A percentile compares a stretch with the other conserved stretches of the same genome.
phyloP scores from a whole-genome alignment of 1,140 invertebrate species.

The Arion vulgaris region DNA sequence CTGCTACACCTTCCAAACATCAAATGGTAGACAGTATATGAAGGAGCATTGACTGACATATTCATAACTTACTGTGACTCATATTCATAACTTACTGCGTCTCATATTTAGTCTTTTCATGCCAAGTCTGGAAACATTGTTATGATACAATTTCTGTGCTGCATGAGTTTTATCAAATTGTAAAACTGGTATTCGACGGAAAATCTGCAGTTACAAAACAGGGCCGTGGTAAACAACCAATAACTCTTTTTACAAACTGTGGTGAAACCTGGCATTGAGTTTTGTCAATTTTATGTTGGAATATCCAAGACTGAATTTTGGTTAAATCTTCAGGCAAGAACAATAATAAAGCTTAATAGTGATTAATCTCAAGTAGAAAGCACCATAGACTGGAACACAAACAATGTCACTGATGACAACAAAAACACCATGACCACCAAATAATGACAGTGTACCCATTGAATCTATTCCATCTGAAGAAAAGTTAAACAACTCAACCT shows the following conservation, averaged over 20 bases:
- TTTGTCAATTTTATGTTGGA: neutral
- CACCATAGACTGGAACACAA: no score
- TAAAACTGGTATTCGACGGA: conserved; percentile 21
- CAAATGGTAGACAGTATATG: no score
- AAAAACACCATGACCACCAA: no score
- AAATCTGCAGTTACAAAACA: conserved; percentile 1
- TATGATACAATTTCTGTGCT: conserved; percentile 29
- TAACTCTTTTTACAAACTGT: neutral
- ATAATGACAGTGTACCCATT: no score
- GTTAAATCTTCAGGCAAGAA: neutral
- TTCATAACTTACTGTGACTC: no score
- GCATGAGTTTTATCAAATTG: conserved; percentile 11
- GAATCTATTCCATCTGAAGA: no score
- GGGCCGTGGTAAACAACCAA: neutral
- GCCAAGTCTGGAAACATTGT: conserved; percentile 19
- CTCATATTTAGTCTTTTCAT: conserved; percentile 7
- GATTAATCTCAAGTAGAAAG: no score
- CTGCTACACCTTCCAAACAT: no score
- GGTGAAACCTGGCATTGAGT: neutral
- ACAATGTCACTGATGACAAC: no score
- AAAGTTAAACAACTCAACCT: neutral
- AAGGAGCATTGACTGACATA: no score
- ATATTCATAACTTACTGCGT: conserved; percentile 29
- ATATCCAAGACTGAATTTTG: neutral
- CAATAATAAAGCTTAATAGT: no score